These are phyloP conservation scores for Drosophila quasianomalipes DNA, from an alignment of 2,888 invertebrate species.

Conservation along the genomic window DNA sequence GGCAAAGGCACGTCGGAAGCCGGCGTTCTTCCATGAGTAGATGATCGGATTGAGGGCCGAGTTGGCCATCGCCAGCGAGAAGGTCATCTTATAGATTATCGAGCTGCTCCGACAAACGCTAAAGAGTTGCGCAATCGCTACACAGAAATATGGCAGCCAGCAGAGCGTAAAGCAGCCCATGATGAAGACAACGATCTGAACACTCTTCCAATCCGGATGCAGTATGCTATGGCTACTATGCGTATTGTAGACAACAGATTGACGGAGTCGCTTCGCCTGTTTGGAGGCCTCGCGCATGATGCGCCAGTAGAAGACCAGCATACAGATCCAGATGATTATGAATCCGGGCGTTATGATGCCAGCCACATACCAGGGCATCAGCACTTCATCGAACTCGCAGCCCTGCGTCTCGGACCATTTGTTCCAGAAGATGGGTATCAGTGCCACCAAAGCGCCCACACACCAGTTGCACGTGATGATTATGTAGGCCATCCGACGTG, in stretches of 20 bases:
- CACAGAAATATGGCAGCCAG: slow-evolving; percentile 92
- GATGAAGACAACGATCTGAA: slow-evolving; percentile 92
- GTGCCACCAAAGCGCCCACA: slow-evolving; percentile 88
- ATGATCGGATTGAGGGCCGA: slow-evolving; percentile 93
- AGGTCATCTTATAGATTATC: slow-evolving; percentile 88
- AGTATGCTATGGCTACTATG: slow-evolving; percentile 76
- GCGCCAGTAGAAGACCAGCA: slow-evolving; percentile 91
- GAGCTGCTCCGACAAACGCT: slow-evolving; percentile 87
- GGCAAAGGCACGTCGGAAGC: slow-evolving; percentile 90
- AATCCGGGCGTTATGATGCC: slow-evolving; percentile 90
- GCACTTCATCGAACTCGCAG: slow-evolving; percentile 90
- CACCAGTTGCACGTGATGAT: slow-evolving; percentile 90
- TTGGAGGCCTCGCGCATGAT: slow-evolving; percentile 92
- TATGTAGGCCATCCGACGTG: slow-evolving; percentile 88
- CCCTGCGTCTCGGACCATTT: slow-evolving; percentile 88
- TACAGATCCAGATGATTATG: slow-evolving; percentile 90
- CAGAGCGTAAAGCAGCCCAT: slow-evolving; percentile 92
- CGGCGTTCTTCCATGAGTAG: slow-evolving; percentile 94
- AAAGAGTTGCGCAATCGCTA: slow-evolving; percentile 88
- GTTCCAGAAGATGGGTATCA: slow-evolving; percentile 92
- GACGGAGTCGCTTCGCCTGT: slow-evolving; percentile 89
- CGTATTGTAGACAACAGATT: slow-evolving; percentile 87
- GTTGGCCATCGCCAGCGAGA: slow-evolving; percentile 91
- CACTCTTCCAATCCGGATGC: slow-evolving; percentile 90
- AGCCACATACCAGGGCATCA: slow-evolving; percentile 86